Base-by-base conservation (phyloP, 2,113 vertebrate species). In the Lepus timidus region DNA sequence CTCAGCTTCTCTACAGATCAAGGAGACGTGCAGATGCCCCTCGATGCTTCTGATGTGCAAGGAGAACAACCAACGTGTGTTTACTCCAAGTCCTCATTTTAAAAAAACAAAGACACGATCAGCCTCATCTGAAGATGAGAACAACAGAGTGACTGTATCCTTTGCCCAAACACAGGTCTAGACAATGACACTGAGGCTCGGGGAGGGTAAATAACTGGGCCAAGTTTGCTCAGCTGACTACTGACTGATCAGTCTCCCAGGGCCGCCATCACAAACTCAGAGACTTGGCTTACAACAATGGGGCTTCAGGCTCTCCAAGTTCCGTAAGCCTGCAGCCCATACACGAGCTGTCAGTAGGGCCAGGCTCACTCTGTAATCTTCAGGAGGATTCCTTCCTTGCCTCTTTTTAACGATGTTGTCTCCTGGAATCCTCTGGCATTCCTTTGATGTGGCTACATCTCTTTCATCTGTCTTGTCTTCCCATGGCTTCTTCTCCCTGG, bases 1-100 rank as follows among this genome's bases (percentile, higher is more conserved):
- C 22, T 91, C 73, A 88, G 67, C 36, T 71, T 73, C 52, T 85
- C 88, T 93, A 80, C 19, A 78, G 52, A 91, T 75, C 44, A 62
- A 65, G n/a, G 31, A 22, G 68, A 49, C 14, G n/a, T 49, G 82
- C 1, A 44, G 67, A 61, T 13, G 2, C 22, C n/a, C n/a, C 6
- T 29, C n/a, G 88, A 22, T 64, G n/a, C 17, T 79, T 49, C 55
- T n/a, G 19, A 31, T 23, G 7, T 49, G 6, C 29, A 70, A 86
- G 61, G 31, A 64, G 9, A 44, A 44, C 6, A 7, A 4, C 70
- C 51, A 64, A 65, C 6, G 20, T 1, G 3, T 12, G 9, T 64
- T 51, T 52, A 62, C 9, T 62, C 13, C 8, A 36, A 65, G 6
- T 84, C 87, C 27, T 79, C n/a, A 23, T 39, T 85, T 33, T 36